Evolutionary conservation across 1,140 invertebrate genomes (phyloP), one percentile per base, ranked within the genome.

Genomic region (Lordiphosa collinella): DNA sequence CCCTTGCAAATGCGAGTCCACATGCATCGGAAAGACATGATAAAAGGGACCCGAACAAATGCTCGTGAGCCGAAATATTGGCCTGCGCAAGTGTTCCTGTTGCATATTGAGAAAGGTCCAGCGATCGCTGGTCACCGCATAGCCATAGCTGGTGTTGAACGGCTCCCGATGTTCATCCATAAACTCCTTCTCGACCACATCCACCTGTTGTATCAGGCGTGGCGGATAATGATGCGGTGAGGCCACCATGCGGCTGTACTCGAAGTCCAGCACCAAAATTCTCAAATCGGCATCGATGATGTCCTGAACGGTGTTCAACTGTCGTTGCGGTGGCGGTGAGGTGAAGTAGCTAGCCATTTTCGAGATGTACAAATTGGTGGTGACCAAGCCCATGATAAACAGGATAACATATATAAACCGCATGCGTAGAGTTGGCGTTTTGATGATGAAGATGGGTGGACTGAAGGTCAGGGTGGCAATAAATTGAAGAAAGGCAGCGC

Each of bases 41-140:
- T 82, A 87, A 18, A 70, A 87, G 11, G 85, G 85, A 2, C 85
- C 86, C 32, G 79, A 57, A 36, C 86, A 88, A 9, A 88, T 86
- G 0, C 52, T 16, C 0, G 86, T 75, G 3, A 82, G 36, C 3
- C 67, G 67, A 35, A 86, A 88, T 9, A 79, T 38, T 4, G 86
- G 86, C 16, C 57, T 55, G 0, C 25, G 51, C 1, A 88, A 16
- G 43, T 88, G 65, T 0, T 38, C 25, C 38, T 88, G 86, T 43
- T 84, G 86, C 58, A 73, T 55, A 43, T 68, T 35, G 1, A 88
- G 37, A 13, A 72, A 79, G 1, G 46, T 41, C 86, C 86, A 88
- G 6, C 73, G 78, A 43, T 87, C 86, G n/a, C 55, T 67, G 40
- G 72, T 74, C 2, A 88, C 57, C n/a, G 78, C 67, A 31, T 72